Evolutionary conservation across 2,888 invertebrate genomes (phyloP), one percentile per base, ranked within the genome.

Genomic region (Oligia strigilis): DNA sequence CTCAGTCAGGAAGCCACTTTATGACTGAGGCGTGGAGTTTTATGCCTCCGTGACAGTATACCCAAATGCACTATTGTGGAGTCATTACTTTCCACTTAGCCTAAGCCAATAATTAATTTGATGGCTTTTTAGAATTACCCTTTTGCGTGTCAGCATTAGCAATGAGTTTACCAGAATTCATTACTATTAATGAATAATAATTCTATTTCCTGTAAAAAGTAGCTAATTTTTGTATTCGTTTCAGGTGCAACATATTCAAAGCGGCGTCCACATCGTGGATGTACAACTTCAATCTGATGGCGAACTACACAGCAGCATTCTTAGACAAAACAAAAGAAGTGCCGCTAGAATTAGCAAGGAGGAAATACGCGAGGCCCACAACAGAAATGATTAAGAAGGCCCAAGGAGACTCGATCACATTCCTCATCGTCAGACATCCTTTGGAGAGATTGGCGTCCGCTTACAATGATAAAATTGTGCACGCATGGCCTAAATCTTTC

Each of bases 191-290:
- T 13, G 13, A n/a, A 9, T 40, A n/a, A 9, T 40, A 14, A 40
- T 60, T 40, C 0, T n/a, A 49, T 14, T 49, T 74, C 4, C 8
- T n/a, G 4, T 36, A 46, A 13, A 40, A 55, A n/a, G 2, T 4
- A 23, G 14, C 1, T 0, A 19, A 40, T 65, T 49, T 40, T 55
- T 43, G 11, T 4, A 19, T 76, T 72, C 1, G 60, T 89, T 93
- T 55, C 93, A 98, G 98, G 98, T 98, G 98, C 93, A 98, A 98
- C 92, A 98, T 98, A 83, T 98, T 98, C 93, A 98, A 98, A 97
- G 98, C 98, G 9, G 98, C 98, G 4, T 99, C 99, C n/a, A 98
- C 99, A 36, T 98, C 99, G 0, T 99, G 99, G 99, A 98, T 99
- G 98, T 98, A 98, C 95, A 99, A 99, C 95, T 99, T 99, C 95